Conservation (phyloP, 2,797 vertebrate genomes). For the Hoplostethus mediterraneus region DNA sequence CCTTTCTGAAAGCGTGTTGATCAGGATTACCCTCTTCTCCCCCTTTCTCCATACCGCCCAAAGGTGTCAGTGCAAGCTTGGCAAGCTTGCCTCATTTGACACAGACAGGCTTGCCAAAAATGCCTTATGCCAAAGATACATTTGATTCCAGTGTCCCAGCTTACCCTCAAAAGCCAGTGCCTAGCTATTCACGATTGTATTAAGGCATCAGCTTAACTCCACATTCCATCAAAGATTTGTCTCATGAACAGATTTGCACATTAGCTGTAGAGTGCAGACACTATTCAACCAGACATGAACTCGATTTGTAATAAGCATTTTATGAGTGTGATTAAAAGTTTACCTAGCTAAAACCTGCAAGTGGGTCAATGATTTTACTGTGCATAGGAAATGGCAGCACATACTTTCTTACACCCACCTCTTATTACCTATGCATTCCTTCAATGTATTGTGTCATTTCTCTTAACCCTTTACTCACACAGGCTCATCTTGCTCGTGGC, state of each 20-base stretch:
- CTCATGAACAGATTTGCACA: constrained; percentile 29
- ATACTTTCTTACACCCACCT: constrained; percentile 22
- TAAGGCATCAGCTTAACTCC: constrained; percentile 7
- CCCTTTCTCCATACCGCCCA: constrained; percentile 9
- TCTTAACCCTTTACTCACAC: constrained; percentile 66
- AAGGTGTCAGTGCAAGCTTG: constrained; percentile 16
- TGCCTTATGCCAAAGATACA: neutral
- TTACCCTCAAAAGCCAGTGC: neutral
- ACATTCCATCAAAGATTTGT: constrained; percentile 45
- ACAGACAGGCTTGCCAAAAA: constrained; percentile 15
- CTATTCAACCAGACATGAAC: constrained; percentile 17
- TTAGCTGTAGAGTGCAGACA: constrained; percentile 8
- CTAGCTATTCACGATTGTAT: constrained; percentile 13
- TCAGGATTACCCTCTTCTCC: constrained; percentile 30
- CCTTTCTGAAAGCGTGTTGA: constrained; percentile 41
- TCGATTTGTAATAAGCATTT: constrained; percentile 8
- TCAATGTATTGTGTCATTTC: constrained; percentile 40
- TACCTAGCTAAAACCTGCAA: constrained; percentile 3
- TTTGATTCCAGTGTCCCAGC: constrained; percentile 13
- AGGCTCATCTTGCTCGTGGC: constrained; percentile 68
- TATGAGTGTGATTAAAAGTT: neutral
- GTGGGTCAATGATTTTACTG: constrained; percentile 18
- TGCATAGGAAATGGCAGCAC: constrained; percentile 28
- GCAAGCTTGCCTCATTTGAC: constrained; percentile 17
- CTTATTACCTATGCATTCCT: constrained; percentile 53